Base-by-base conservation (phyloP, 2,888 invertebrate species). In the Junonia oenone region DNA sequence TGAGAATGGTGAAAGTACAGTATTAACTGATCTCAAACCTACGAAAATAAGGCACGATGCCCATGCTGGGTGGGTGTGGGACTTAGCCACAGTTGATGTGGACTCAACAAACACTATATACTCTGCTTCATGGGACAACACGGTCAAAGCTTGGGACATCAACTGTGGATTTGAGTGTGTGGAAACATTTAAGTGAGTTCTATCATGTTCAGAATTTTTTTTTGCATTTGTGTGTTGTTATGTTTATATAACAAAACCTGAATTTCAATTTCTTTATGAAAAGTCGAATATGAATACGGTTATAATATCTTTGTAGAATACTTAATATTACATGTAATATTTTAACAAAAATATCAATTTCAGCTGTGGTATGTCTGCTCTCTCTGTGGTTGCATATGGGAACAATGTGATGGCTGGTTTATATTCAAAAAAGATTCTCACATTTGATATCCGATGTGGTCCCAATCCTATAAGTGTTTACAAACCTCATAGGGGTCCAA, bases 1-100 rank as follows among this genome's bases (percentile, higher is more conserved):
- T 46, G 68, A 75, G 15, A 63, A 72, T 46, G 68, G 69, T 62
- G 75, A 76, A 54, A 69, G 71, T 51, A 72, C 73, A 29, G 67
- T 75, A 17, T 64, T 75, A 22, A 71, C 72, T 22, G 73, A 77
- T 35, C 67, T 76, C 8, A 79, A 77, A 55, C 84, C 88, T 11
- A 76, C 70, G 45, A 72, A 78, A 54, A 75, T 85, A 33, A 76
- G 73, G 38, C 73, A 78, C 49, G 83, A 87, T 67, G 92, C 93
- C 1, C 93, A 93, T 63, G 76, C 85, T 0, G 93, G 93, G 38
- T 93, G 93, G 93, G 91, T 93, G 8, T 93, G 93, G 93, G 92
- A 91, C 63, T 72, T 93, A 26, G 88, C 92, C 3, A 78, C 91
- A 15, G 84, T 89, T 58, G 72, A 76, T 53, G 65, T 77, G 31